Conservation (phyloP, 1,140 invertebrate species). For the Anoplophora glabripennis region DNA sequence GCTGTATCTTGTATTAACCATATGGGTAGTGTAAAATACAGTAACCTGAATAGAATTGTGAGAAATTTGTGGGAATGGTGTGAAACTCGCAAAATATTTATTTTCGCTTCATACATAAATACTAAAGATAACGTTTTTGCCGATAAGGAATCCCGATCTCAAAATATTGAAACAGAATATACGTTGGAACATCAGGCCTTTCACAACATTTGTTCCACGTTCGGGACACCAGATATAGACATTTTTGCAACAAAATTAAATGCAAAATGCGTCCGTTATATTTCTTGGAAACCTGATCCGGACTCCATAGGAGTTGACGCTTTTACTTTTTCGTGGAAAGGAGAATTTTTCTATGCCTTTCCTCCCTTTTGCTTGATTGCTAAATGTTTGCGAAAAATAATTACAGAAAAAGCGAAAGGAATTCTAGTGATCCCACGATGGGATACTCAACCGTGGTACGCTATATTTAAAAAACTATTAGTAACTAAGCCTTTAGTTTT, state of each 20-base stretch:
- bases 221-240: slow-evolving; percentile 15
- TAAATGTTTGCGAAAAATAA: slow-evolving; percentile 15
- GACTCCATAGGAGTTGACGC: neutral
- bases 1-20: no score
- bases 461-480: neutral
- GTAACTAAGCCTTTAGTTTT: neutral
- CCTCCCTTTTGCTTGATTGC: slow-evolving; percentile 13
- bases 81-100: slow-evolving; percentile 38
- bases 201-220: slow-evolving; percentile 2
- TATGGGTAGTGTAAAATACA: no score
- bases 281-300: slow-evolving; percentile 15
- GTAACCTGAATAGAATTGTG: no score
- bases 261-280: slow-evolving; percentile 12
- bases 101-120: slow-evolving; percentile 46
- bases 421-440: slow-evolving; percentile 17
- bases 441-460: slow-evolving; percentile 16
- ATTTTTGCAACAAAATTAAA: slow-evolving; percentile 16
- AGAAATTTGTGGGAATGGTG: slow-evolving; percentile 31
- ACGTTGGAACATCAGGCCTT: neutral
- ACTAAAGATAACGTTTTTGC: slow-evolving; percentile 39
- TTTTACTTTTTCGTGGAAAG: slow-evolving; percentile 4
- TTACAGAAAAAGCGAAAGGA: slow-evolving; percentile 16
- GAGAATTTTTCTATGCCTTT: slow-evolving; percentile 14
- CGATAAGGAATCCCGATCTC: slow-evolving; percentile 29
- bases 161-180: slow-evolving; percentile 10